Conservation (phyloP, 2,797 vertebrate genomes). For the Leptoclinus maculatus region DNA sequence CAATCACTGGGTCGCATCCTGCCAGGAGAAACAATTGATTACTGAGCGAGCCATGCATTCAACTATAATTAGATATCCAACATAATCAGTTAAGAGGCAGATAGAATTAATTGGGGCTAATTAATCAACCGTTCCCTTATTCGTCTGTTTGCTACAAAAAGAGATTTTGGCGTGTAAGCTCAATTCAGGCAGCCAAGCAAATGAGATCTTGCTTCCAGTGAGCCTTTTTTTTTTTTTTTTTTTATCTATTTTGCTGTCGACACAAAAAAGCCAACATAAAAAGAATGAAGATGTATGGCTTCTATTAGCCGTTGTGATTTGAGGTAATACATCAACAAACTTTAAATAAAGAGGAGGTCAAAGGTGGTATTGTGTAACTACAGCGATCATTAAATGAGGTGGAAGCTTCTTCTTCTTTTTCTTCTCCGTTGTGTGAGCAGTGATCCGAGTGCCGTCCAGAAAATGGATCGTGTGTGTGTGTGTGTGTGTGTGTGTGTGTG, state of each 20-base stretch:
- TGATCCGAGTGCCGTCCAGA: constrained; percentile 23
- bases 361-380: constrained; percentile 67
- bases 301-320: constrained; percentile 64
- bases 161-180: constrained; percentile 29
- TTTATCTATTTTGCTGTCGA: constrained; percentile 42
- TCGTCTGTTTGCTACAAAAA: constrained; percentile 43
- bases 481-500: neutral
- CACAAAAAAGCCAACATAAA: neutral
- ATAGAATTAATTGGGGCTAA: constrained; percentile 56
- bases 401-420: constrained; percentile 37
- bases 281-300: constrained; percentile 70
- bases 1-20: constrained; percentile 19
- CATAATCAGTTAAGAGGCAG: constrained; percentile 59
- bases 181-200: constrained; percentile 43
- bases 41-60: constrained; percentile 34
- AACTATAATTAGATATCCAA: constrained; percentile 68
- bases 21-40: constrained; percentile 48
- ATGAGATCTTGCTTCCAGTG: constrained; percentile 30
- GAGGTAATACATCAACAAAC: constrained; percentile 54
- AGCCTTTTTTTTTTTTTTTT: constrained; percentile 35
- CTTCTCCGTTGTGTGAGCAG: constrained; percentile 17
- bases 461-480: neutral
- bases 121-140: constrained; percentile 57
- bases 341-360: constrained; percentile 59
- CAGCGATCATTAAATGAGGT: constrained; percentile 61